Evolutionary conservation across 2,797 vertebrate species (phyloP).

Genomic region (Chromis chromis): DNA sequence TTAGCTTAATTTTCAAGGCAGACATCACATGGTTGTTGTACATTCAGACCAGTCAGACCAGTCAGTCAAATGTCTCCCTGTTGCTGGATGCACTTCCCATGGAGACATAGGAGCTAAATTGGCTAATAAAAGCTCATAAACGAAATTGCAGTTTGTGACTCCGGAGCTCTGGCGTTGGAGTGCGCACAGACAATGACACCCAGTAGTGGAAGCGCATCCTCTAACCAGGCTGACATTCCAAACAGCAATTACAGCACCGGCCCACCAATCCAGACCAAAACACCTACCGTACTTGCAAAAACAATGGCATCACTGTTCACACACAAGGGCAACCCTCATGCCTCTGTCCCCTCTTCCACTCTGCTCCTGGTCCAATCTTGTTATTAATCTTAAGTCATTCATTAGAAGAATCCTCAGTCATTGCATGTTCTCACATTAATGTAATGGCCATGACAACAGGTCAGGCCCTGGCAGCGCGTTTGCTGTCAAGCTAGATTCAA

Average conservation of each 20-base stretch:
- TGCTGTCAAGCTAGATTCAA: conserved; percentile 15
- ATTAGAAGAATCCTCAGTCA: conserved; percentile 76
- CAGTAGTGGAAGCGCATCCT: conserved; percentile 80
- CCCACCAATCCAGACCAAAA: conserved; percentile 83
- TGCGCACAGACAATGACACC: conserved; percentile 79
- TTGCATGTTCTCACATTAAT: conserved; percentile 74
- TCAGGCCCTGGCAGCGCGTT: conserved; percentile 36
- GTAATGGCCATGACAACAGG: conserved; percentile 62
- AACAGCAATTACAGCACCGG: conserved; percentile 81
- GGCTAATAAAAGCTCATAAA: conserved; percentile 78
- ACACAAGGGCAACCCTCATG: conserved; percentile 81
- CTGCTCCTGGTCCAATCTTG: conserved; percentile 74
- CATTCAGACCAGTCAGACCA: conserved; percentile 55
- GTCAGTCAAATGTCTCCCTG: conserved; percentile 60
- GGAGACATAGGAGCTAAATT: conserved; percentile 72
- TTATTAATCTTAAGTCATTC: conserved; percentile 84
- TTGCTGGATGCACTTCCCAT: conserved; percentile 63
- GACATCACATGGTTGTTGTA: conserved; percentile 71
- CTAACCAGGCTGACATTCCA: conserved; percentile 84
- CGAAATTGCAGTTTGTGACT: conserved; percentile 79
- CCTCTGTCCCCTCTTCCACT: conserved; percentile 63
- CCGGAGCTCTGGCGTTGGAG: conserved; percentile 68
- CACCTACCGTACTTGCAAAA: conserved; percentile 83
- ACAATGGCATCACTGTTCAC: conserved; percentile 83
- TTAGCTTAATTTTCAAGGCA: conserved; percentile 47